phyloP scores from a whole-genome alignment of 2,113 vertebrate genomes.

The Paradoxurus hermaphroditus region DNA sequence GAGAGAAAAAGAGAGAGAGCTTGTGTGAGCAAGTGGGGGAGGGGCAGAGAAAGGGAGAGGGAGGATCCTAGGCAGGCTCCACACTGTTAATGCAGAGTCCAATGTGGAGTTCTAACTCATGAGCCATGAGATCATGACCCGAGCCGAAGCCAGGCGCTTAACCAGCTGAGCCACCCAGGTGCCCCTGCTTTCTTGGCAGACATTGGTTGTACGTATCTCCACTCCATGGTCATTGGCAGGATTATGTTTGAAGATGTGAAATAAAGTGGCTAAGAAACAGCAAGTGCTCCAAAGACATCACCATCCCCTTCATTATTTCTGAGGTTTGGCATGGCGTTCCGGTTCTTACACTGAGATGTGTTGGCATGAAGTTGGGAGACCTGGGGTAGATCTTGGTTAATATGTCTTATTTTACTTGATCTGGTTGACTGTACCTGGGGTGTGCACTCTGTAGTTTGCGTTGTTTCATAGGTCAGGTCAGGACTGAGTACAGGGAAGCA shows the following conservation, averaged over 20 bases:
- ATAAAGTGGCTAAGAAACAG: background rate
- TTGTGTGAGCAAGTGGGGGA: too few relatives aligned
- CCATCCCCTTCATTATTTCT: too few relatives aligned
- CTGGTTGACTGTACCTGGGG: background rate
- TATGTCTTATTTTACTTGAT: background rate
- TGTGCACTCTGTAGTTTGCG: accelerated
- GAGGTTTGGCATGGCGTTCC: background rate
- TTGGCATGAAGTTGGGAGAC: too few relatives aligned
- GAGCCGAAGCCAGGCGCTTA: too few relatives aligned
- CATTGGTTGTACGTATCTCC: background rate
- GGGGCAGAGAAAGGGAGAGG: too few relatives aligned
- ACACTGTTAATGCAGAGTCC: too few relatives aligned
- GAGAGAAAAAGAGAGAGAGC: too few relatives aligned
- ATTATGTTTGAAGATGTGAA: background rate
- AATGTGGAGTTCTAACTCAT: too few relatives aligned
- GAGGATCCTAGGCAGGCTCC: too few relatives aligned
- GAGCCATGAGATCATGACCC: too few relatives aligned
- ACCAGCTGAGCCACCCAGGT: too few relatives aligned
- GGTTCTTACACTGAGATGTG: background rate
- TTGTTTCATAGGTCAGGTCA: background rate
- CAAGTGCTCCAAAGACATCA: background rate
- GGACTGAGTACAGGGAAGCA: background rate
- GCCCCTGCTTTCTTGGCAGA: background rate
- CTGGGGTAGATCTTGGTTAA: background rate
- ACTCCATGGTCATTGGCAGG: background rate